phyloP scores from a whole-genome alignment of 1,140 invertebrate species.

The Papilio glaucus region DNA sequence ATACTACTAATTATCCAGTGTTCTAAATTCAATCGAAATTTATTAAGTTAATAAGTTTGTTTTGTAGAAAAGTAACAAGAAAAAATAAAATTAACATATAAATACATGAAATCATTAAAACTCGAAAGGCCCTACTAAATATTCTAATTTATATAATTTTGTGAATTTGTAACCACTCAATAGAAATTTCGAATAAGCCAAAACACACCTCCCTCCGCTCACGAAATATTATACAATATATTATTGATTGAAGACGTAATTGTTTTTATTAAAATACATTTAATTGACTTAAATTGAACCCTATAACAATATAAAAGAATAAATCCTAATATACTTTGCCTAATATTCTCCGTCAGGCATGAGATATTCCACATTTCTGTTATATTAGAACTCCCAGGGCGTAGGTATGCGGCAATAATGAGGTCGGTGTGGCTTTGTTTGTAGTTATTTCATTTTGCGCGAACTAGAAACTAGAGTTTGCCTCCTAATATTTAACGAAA shows the following conservation, averaged over 20 bases:
- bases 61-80: too few species aligned
- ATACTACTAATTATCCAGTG: too few species aligned
- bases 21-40: neutral
- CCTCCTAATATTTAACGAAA: neutral
- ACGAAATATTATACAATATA: neutral
- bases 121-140: too few species aligned
- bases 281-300: neutral
- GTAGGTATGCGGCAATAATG: neutral
- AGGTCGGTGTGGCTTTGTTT: slow-evolving; percentile 1
- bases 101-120: neutral
- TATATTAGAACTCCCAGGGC: slow-evolving; percentile 4
- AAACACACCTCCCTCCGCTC: too few species aligned
- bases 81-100: neutral
- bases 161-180: too few species aligned
- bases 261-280: neutral
- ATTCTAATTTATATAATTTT: too few species aligned
- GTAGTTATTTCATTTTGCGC: neutral
- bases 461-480: neutral
- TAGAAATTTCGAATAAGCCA: too few species aligned
- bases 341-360: neutral
- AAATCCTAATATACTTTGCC: neutral
- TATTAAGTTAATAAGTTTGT: neutral
- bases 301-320: neutral
- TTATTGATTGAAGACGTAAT: neutral
- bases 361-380: slow-evolving; percentile 2